Evolutionary conservation across 2,113 vertebrate species (phyloP).

Genomic region (Coryphaenoides rupestris): DNA sequence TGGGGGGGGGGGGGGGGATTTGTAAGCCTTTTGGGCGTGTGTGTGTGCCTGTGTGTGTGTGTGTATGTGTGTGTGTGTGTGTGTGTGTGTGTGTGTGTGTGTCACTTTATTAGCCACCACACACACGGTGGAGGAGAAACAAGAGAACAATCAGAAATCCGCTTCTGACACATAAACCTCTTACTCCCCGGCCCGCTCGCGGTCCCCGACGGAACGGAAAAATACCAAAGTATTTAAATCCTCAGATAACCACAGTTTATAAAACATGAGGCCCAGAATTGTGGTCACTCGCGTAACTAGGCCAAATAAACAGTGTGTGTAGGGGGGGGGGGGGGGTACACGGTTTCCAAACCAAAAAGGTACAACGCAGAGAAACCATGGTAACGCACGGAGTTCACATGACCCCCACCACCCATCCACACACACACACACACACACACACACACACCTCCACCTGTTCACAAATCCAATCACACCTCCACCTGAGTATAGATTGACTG

Average conservation of each 20-base stretch:
- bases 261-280: slow-evolving; percentile 15
- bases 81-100: neutral
- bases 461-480: too few species aligned
- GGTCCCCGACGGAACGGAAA: slow-evolving; percentile 56
- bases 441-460: too few species aligned
- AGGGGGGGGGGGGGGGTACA: too few species aligned
- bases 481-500: too few species aligned
- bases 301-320: slow-evolving; percentile 17
- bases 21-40: neutral
- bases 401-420: slow-evolving; percentile 23
- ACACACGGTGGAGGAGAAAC: slow-evolving; percentile 43
- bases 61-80: slow-evolving; percentile 4
- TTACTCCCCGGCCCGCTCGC: slow-evolving; percentile 57
- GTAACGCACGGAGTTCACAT: slow-evolving; percentile 54
- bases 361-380: slow-evolving; percentile 57
- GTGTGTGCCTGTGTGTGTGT: slow-evolving; percentile 10
- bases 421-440: slow-evolving; percentile 18
- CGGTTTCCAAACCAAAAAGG: too few species aligned
- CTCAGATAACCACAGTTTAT: slow-evolving; percentile 43
- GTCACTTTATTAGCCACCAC: slow-evolving; percentile 42
- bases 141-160: slow-evolving; percentile 65
- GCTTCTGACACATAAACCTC: slow-evolving; percentile 64
- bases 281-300: slow-evolving; percentile 12
- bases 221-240: slow-evolving; percentile 57
- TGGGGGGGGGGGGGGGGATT: too few species aligned